Evolutionary conservation across 2,797 vertebrate genomes (phyloP).

Genomic region (Dallia pectoralis): DNA sequence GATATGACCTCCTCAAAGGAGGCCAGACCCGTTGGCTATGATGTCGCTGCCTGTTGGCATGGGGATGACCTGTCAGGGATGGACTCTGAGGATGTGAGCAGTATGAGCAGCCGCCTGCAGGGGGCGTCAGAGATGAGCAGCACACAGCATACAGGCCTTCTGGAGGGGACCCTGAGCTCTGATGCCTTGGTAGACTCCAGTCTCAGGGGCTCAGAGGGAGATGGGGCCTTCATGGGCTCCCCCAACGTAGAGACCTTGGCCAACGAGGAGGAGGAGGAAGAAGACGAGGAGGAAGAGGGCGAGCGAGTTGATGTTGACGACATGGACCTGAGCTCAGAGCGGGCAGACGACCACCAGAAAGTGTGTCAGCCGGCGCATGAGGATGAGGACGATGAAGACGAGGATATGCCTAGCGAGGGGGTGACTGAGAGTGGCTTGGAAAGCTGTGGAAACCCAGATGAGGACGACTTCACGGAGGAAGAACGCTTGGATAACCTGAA

Average conservation of each 20-base stretch:
- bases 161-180: constrained; percentile 72
- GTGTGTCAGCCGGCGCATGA: constrained; percentile 47
- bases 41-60: constrained; percentile 54
- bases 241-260: constrained; percentile 74
- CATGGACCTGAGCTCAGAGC: constrained; percentile 71
- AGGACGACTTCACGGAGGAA: constrained; percentile 66
- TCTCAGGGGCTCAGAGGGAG: constrained; percentile 67
- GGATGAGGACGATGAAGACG: constrained; percentile 70
- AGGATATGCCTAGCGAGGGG: constrained; percentile 72
- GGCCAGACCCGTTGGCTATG: constrained; percentile 44
- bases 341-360: constrained; percentile 53
- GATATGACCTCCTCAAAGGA: constrained; percentile 66
- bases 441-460: constrained; percentile 61
- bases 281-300: constrained; percentile 67
- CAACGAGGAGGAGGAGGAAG: constrained; percentile 67
- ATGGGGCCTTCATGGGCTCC: constrained; percentile 67
- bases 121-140: constrained; percentile 70
- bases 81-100: constrained; percentile 71
- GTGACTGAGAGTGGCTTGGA: constrained; percentile 54
- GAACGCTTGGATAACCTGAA: constrained; percentile 68
- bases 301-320: constrained; percentile 63
- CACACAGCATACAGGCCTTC: constrained; percentile 62
- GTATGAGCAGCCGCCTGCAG: constrained; percentile 66
- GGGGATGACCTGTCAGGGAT: constrained; percentile 66
- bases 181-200: constrained; percentile 69